Base-by-base conservation (phyloP, 2,113 vertebrate genomes). In the Ameiurus melas region DNA sequence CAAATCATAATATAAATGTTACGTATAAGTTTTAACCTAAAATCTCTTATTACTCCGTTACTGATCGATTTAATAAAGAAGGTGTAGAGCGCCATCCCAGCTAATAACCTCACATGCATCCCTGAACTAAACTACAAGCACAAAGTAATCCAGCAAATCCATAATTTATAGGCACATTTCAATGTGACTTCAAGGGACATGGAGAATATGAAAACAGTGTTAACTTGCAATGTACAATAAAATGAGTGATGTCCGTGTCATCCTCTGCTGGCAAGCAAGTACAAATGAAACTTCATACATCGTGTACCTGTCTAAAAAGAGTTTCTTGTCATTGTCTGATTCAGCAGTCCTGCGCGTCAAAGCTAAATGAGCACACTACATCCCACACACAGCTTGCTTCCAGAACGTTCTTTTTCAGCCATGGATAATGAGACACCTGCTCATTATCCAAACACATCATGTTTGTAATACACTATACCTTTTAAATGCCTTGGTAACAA, bases 251-350 rank as follows among this genome's bases (percentile, higher is more conserved):
- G 62, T 25, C 4, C 16, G 1, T 70, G 70, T 20, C 17, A 73
- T 85, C 57, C 62, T 19, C 55, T 87, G 51, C 71, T 22, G 36
- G n/a, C 58, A 33, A 71, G 53, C 20, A 64, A 75, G 13, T 84
- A 83, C 79, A 64, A 43, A 53, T 85, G 80, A 25, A 90, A 87
- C 55, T 85, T 81, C 64, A 73, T 58, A 43, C 30, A 81, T 87
- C 86, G 83, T 87, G 75, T 71, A 71, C 47, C 27, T 13, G 64
- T 71, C 22, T 51, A 20, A n/a, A 64, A n/a, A 30, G 36, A 10
- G 17, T 33, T n/a, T 77, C 36, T 47, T 30, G 51, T 79, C 77
- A 79, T 53, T 79, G 47, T 47, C 77, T 55, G 77, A 79, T 55
- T 55, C 47, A 79, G 47, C 77, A 53, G 47, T 79, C 27, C 27